phyloP scores from a whole-genome alignment of 2,113 vertebrate species.

The Rhagologus leucostigma region DNA sequence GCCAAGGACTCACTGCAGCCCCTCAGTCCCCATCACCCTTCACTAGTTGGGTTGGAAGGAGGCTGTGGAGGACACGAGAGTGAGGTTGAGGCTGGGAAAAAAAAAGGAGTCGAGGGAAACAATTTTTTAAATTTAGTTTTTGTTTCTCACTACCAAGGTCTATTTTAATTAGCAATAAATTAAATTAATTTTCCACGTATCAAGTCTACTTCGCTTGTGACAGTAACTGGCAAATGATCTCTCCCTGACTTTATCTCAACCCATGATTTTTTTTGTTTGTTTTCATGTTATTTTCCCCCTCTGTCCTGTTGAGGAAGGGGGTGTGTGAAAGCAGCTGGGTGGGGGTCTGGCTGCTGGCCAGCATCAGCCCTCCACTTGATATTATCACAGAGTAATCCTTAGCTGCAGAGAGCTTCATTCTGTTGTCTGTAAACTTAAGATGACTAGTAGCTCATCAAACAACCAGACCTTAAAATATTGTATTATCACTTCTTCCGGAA shows the following conservation, averaged over 20 bases:
- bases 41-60: no score
- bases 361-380: not conserved
- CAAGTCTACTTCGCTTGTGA: not conserved
- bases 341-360: no score
- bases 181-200: not conserved
- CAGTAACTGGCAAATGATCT: not conserved
- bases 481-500: not conserved
- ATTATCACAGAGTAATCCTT: not conserved
- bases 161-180: not conserved
- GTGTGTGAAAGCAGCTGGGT: not conserved
- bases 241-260: not conserved
- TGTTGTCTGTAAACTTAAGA: not conserved
- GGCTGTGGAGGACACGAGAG: not conserved
- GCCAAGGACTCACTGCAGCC: not conserved
- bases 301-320: not conserved
- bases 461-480: not conserved
- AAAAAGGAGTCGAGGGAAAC: rapidly evolving
- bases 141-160: not conserved
- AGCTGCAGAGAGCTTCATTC: not conserved
- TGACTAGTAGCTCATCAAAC: not conserved
- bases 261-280: rapidly evolving
- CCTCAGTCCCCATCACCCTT: not conserved
- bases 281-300: not conserved
- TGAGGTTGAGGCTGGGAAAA: not conserved
- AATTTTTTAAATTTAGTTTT: not conserved